Conservation (phyloP, 2,888 invertebrate species). For the Cantharis rustica region DNA sequence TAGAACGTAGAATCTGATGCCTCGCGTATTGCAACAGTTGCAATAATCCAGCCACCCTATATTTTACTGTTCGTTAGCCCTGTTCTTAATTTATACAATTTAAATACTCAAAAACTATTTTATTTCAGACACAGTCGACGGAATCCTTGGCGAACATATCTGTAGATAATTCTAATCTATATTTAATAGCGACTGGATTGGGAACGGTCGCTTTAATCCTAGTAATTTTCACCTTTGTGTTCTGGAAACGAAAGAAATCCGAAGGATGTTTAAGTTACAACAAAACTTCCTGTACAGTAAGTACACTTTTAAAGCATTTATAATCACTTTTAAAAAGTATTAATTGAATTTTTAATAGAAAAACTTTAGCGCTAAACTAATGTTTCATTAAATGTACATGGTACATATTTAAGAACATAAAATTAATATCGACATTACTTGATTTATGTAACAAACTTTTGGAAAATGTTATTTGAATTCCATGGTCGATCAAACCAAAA, state of each 20-base stretch:
- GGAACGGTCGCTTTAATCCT: conserved; percentile 12
- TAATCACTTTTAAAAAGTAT: background rate
- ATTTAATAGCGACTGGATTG: conserved; percentile 1
- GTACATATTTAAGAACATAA: no score
- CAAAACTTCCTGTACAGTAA: conserved; percentile 34
- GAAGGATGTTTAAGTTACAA: conserved; percentile 23
- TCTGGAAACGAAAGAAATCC: conserved; percentile 22
- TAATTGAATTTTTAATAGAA: background rate
- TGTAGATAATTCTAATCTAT: conserved; percentile 15
- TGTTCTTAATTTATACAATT: no score
- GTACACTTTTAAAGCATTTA: background rate
- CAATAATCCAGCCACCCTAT: no score
- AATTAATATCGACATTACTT: no score
- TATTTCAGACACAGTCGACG: conserved; percentile 20
- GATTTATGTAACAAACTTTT: background rate
- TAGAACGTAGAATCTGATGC: no score
- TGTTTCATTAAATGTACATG: background rate
- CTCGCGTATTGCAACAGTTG: no score
- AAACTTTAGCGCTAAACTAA: background rate
- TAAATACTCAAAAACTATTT: background rate
- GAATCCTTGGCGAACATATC: conserved; percentile 12
- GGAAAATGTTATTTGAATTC: background rate
- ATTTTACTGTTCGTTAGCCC: no score
- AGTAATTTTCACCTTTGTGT: conserved; percentile 18
- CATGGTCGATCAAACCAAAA: no score